Evolutionary conservation across 2,888 invertebrate genomes (phyloP).

Genomic region (Linyphia triangularis): DNA sequence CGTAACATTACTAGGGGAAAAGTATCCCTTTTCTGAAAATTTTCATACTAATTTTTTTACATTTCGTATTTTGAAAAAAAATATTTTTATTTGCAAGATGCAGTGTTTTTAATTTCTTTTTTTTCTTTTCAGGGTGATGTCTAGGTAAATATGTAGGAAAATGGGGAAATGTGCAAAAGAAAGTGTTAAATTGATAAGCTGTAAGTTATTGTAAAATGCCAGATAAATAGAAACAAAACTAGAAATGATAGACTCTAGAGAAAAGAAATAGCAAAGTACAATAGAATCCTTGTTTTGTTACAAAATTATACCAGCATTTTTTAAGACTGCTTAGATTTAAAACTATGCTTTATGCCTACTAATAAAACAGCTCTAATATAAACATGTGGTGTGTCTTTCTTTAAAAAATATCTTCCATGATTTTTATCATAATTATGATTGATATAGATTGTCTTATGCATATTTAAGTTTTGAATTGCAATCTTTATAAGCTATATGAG

Average conservation of each 20-base stretch:
- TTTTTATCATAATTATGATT: too few relatives aligned
- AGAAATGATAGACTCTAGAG: slow-evolving; percentile 70
- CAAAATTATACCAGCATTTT: slow-evolving; percentile 58
- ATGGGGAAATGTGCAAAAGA: slow-evolving; percentile 66
- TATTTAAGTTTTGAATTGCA: neutral
- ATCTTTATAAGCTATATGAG: neutral
- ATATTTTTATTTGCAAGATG: too few relatives aligned
- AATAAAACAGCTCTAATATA: slow-evolving; percentile 53
- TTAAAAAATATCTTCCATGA: too few relatives aligned
- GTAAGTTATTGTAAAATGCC: slow-evolving; percentile 65
- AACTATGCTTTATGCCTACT: slow-evolving; percentile 40
- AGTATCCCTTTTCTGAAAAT: too few relatives aligned
- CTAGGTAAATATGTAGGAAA: slow-evolving; percentile 53
- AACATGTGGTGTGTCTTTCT: slow-evolving; percentile 31
- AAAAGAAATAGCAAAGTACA: slow-evolving; percentile 34
- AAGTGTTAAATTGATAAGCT: slow-evolving; percentile 46
- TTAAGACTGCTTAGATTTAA: slow-evolving; percentile 71
- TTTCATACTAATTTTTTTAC: too few relatives aligned
- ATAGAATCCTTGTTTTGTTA: slow-evolving; percentile 71
- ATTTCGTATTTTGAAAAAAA: too few relatives aligned
- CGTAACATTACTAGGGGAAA: too few relatives aligned
- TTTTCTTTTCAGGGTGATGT: slow-evolving; percentile 64
- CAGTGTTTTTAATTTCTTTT: neutral
- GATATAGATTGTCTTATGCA: neutral
- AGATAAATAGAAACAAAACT: slow-evolving; percentile 37